These are phyloP conservation scores for Drosophila percnosoma DNA, from an alignment of 2,888 invertebrate genomes.

Conservation along the genomic window DNA sequence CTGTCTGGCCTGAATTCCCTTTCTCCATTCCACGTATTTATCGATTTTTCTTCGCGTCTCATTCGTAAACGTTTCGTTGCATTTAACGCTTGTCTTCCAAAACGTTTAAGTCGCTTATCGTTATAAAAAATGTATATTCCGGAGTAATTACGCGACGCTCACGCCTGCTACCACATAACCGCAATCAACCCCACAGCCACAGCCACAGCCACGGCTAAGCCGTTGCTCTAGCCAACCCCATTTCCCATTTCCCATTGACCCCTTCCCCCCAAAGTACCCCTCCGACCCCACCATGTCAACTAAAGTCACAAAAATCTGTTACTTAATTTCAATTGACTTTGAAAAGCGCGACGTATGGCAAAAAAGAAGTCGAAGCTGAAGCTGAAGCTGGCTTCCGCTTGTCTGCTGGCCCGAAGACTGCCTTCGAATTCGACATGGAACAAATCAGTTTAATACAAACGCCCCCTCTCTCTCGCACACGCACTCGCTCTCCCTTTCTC, in stretches of 20 bases:
- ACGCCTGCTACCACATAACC: conserved; percentile 3
- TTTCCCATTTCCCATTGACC: neutral
- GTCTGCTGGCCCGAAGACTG: conserved; percentile 2
- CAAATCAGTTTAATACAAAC: conserved; percentile 74
- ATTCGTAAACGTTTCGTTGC: neutral
- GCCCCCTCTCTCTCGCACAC: neutral
- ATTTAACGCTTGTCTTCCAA: neutral
- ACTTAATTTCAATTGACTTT: conserved; percentile 81
- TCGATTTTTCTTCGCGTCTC: neutral
- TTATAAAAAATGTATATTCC: conserved; percentile 1
- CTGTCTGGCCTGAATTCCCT: neutral
- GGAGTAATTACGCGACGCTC: conserved; percentile 20
- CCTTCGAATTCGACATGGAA: conserved; percentile 64
- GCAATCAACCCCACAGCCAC: neutral
- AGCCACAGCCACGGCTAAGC: neutral
- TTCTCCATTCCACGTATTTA: neutral
- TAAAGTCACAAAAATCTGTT: conserved; percentile 73
- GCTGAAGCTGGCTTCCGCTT: conserved; percentile 32
- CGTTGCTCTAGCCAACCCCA: neutral
- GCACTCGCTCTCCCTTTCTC: neutral
- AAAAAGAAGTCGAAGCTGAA: conserved; percentile 7
- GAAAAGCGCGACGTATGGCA: conserved; percentile 68
- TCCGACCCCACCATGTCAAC: neutral
- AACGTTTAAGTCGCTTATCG: neutral
- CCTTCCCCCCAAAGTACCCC: neutral